These are phyloP conservation scores for Seriola dumerili DNA, from an alignment of 2,113 vertebrate species.

Conservation along the genomic window DNA sequence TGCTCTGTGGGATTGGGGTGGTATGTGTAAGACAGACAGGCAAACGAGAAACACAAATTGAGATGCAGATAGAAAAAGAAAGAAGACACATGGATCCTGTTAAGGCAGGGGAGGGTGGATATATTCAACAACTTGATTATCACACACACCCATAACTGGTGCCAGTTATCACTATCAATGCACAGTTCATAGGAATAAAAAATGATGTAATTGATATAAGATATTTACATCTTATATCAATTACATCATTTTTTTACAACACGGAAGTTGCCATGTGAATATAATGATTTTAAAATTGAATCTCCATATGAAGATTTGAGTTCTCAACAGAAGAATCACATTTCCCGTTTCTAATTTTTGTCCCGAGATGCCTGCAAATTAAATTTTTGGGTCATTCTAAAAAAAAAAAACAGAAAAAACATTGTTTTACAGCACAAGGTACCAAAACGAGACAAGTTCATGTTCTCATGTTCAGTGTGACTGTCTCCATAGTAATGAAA, in stretches of 20 bases:
- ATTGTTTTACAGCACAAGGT: not conserved
- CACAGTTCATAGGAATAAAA: not conserved
- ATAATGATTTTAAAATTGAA: not conserved
- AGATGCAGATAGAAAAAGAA: not conserved
- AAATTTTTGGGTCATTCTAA: not conserved
- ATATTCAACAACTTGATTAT: slow-evolving; percentile 5
- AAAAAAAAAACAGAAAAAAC: not conserved
- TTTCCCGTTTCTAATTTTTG: not conserved
- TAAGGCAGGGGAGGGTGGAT: not conserved
- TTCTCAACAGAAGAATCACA: not conserved
- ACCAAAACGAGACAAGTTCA: not conserved
- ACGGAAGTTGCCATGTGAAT: not conserved
- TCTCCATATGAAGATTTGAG: not conserved
- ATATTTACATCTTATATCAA: too few relatives aligned
- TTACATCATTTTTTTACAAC: too few relatives aligned
- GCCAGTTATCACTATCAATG: not conserved
- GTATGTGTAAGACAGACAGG: slow-evolving; percentile 1
- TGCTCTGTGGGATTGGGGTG: slow-evolving; percentile 15
- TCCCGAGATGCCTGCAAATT: not conserved
- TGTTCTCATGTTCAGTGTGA: not conserved
- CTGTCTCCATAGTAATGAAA: not conserved
- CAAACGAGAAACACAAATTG: not conserved
- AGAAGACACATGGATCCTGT: slow-evolving; percentile 19
- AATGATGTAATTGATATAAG: not conserved
- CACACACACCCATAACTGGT: not conserved